A percentile compares a stretch with the other conserved stretches of the same genome.
Conservation (phyloP, 1,140 invertebrate species). For the Musca vetustissima region DNA sequence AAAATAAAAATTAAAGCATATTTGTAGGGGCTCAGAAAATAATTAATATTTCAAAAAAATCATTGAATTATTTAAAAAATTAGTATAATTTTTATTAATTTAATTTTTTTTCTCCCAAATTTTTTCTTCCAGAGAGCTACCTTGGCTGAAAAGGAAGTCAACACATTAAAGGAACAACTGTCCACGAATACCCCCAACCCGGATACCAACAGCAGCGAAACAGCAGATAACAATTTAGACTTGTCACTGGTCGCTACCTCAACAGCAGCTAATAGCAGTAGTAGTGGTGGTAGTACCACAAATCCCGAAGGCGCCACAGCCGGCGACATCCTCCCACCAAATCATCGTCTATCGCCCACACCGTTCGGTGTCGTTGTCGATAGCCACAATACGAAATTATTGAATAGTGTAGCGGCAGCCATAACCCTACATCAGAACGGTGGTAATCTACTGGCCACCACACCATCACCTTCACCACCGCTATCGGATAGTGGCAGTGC, state of each 20-base stretch:
- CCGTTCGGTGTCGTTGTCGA: too few species aligned
- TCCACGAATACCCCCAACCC: conserved; percentile 64
- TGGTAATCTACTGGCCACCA: conserved; percentile 50
- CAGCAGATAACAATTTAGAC: conserved; percentile 28
- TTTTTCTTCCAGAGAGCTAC: conserved; percentile 78
- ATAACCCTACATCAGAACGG: conserved; percentile 53
- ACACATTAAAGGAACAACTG: conserved; percentile 85
- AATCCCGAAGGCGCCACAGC: conserved; percentile 44
- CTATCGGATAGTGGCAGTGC: conserved; percentile 46
- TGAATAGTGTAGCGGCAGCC: conserved; percentile 50
- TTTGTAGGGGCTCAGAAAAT: background rate
- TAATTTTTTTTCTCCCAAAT: background rate
- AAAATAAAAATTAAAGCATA: background rate
- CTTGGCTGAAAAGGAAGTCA: conserved; percentile 89
- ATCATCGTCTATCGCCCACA: conserved; percentile 29
- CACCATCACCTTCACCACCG: conserved; percentile 52
- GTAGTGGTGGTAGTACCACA: too few species aligned
- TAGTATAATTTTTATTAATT: too few species aligned
- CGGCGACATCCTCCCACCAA: conserved; percentile 27
- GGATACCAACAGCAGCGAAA: conserved; percentile 54
- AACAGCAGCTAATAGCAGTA: background rate
- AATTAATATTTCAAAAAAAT: too few species aligned
- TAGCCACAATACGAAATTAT: conserved; percentile 34
- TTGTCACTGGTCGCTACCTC: background rate
- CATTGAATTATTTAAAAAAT: too few species aligned